Evolutionary conservation across 2,888 invertebrate species (phyloP), one percentile per base, ranked within the genome.

Genomic region (Heliothis peltigera): DNA sequence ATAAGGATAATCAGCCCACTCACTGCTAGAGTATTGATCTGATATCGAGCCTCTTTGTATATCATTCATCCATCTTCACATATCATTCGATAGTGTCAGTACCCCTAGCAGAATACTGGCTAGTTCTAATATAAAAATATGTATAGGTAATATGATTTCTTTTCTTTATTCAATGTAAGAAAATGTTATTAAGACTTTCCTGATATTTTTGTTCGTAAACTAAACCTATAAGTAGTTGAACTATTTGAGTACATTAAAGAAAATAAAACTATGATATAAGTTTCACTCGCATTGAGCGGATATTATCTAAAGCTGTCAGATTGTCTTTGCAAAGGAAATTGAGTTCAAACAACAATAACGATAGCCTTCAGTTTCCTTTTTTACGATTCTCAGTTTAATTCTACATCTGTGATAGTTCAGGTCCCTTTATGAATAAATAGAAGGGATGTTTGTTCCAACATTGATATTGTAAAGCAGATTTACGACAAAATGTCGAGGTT

Each of bases 281-380:
- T 32, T 8, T 8, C n/a, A 21, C 46, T 21, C 7, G 3, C 8
- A 7, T 57, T 61, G 44, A 52, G 43, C 65, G 53, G 52, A 48
- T n/a, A 64, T 58, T 53, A 58, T 64, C 58, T 43, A 54, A 63
- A 58, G 49, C 49, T 53, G 52, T 15, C 8, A 21, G 52, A 62
- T 64, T 65, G 53, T 65, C 58, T 77, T 64, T 68, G 64, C 77
- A 75, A 72, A 17, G 68, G 73, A 71, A 80, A 70, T 56, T 48
- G 53, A 80, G 68, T 69, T 59, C 70, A 61, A 56, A 55, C 70
- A 60, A 70, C 68, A 80, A 69, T 70, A 70, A 67, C 44, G 65
- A 65, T 28, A 64, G 44, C 46, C 61, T 63, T 76, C 70, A 57
- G 58, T 58, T 72, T 55, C 21, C 19, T 2, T 73, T 72, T 72